These are phyloP conservation scores for Cololabis saira DNA, from an alignment of 2,113 vertebrate genomes.

Conservation along the genomic window DNA sequence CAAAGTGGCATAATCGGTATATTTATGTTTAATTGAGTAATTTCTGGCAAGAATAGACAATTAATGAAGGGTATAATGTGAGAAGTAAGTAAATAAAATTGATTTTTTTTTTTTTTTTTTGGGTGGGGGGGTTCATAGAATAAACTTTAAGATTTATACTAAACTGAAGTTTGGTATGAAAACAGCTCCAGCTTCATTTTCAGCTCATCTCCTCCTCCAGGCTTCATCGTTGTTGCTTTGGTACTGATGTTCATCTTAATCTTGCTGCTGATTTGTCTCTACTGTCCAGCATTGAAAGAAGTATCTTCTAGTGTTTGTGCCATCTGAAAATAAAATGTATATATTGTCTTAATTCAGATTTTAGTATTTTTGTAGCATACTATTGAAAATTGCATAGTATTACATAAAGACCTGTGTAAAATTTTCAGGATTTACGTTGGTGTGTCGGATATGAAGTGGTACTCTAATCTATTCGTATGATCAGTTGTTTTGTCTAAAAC, in stretches of 20 bases:
- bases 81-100: conserved; percentile 3
- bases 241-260: conserved; percentile 9
- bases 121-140: conserved; percentile 5
- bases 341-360: conserved; percentile 66
- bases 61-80: conserved; percentile 13
- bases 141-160: background rate
- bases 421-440: conserved; percentile 42
- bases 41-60: background rate
- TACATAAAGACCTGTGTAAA: conserved; percentile 64
- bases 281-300: conserved; percentile 54
- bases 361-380: conserved; percentile 71
- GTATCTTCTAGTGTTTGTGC: conserved; percentile 51
- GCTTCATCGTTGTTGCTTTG: conserved; percentile 13
- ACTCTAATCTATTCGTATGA: conserved; percentile 53
- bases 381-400: conserved; percentile 31
- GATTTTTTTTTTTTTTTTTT: no score
- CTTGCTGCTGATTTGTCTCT: conserved; percentile 56
- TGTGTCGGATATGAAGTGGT: conserved; percentile 51
- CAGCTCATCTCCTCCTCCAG: conserved; percentile 20
- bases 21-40: background rate
- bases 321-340: conserved; percentile 61
- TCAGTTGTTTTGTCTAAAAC: conserved; percentile 76
- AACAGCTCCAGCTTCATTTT: background rate
- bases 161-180: background rate
- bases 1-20: background rate